Evolutionary conservation across 2,113 vertebrate species (phyloP).

Genomic region (Todiramphus chloris): DNA sequence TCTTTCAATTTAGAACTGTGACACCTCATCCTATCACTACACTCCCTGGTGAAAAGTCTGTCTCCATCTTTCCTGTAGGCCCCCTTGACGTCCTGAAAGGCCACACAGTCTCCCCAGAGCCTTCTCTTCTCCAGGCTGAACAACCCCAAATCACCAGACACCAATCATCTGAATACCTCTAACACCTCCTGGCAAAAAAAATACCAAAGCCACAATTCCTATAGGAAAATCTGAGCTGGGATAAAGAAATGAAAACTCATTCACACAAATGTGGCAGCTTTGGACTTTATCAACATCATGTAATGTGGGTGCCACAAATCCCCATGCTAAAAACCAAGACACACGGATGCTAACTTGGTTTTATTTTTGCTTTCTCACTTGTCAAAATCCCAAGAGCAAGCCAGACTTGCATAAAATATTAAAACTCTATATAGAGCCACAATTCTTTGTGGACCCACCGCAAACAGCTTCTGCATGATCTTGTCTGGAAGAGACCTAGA

Average conservation of each 20-base stretch:
- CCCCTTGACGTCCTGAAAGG: not conserved
- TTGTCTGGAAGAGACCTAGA: not conserved
- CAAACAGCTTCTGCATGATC: not conserved
- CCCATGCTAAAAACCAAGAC: not conserved
- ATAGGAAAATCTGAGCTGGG: not conserved
- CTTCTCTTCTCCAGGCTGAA: not conserved
- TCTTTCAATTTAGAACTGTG: not conserved
- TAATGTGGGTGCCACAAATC: not conserved
- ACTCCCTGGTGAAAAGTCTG: not conserved
- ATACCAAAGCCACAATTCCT: not conserved
- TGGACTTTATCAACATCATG: not conserved
- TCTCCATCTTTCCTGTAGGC: not conserved
- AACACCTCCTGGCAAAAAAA: not conserved
- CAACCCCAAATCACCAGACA: not conserved
- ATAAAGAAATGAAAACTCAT: not conserved
- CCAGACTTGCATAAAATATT: not conserved
- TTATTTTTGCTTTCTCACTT: conserved; percentile 27
- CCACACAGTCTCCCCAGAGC: not conserved
- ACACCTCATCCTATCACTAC: not conserved
- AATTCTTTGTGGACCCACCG: not conserved
- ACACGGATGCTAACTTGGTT: not conserved
- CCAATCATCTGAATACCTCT: not conserved
- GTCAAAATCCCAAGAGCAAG: not conserved
- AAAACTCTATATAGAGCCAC: not conserved
- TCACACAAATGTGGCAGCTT: not conserved